These are phyloP conservation scores for Chrysomallon squamiferum DNA, from an alignment of 1,140 invertebrate species.

Conservation along the genomic window DNA sequence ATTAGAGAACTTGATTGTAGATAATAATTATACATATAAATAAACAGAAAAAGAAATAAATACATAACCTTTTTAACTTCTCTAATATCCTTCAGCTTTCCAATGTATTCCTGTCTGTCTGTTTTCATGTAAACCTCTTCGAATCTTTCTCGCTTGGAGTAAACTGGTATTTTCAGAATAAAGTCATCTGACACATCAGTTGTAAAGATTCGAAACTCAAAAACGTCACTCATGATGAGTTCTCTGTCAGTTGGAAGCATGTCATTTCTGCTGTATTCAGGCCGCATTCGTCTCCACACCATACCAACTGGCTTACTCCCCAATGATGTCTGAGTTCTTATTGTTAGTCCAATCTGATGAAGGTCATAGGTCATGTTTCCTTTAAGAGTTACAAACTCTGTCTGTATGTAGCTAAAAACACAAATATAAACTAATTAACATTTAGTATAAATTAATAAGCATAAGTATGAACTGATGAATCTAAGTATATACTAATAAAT, in stretches of 20 bases:
- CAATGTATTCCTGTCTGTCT: constrained; percentile 1
- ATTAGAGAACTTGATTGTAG: too few species aligned
- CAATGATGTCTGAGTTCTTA: constrained; percentile 19
- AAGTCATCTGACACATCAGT: constrained; percentile 5
- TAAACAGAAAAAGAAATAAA: not conserved
- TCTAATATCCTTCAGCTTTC: not conserved
- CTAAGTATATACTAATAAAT: too few species aligned
- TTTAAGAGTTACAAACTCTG: constrained; percentile 21
- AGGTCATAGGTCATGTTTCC: constrained; percentile 12
- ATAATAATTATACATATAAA: too few species aligned
- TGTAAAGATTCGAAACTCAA: constrained; percentile 12
- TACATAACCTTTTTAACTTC: not conserved
- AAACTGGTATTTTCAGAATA: constrained; percentile 9
- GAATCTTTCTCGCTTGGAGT: constrained; percentile 1
- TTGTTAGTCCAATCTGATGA: constrained; percentile 13
- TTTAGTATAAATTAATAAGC: too few species aligned
- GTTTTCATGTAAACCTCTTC: constrained; percentile 20
- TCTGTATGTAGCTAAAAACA: constrained; percentile 20
- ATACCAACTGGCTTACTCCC: constrained; percentile 15
- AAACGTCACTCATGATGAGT: constrained; percentile 15
- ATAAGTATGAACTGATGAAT: too few species aligned
- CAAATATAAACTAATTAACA: too few species aligned
- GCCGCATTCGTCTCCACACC: constrained; percentile 24
- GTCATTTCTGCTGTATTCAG: constrained; percentile 19
- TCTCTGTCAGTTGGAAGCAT: constrained; percentile 10